These are phyloP conservation scores for Parapsyche elsis DNA, from an alignment of 1,140 invertebrate species.

Conservation along the genomic window DNA sequence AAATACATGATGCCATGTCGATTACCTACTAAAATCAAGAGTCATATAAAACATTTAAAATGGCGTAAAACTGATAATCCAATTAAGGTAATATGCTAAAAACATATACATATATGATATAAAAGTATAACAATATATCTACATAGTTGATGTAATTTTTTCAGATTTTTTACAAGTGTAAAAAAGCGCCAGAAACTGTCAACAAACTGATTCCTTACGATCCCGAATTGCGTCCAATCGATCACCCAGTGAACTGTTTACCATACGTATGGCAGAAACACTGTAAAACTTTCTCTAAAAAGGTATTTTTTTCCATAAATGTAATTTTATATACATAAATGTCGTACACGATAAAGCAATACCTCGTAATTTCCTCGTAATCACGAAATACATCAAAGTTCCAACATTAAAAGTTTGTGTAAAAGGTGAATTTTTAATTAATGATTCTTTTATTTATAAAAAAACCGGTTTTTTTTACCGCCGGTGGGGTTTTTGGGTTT, in stretches of 20 bases:
- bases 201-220: slow-evolving; percentile 58
- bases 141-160: no score
- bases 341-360: no score
- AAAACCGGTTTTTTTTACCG: no score
- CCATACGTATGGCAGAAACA: slow-evolving; percentile 37
- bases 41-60: slow-evolving; percentile 21
- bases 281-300: background rate
- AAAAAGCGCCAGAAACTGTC: slow-evolving; percentile 58
- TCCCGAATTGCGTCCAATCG: slow-evolving; percentile 17
- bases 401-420: no score
- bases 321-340: no score
- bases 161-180: slow-evolving; percentile 60
- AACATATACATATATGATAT: background rate
- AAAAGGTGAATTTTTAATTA: no score
- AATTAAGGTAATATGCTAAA: slow-evolving; percentile 36
- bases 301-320: background rate
- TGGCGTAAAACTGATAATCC: slow-evolving; percentile 15
- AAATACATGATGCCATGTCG: slow-evolving; percentile 31
- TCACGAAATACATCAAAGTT: no score
- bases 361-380: no score
- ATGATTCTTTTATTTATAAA: no score
- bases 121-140: background rate
- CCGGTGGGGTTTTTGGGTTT: no score
- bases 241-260: slow-evolving; percentile 28
- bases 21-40: background rate